These are phyloP conservation scores for Datnioides undecimradiatus DNA, from an alignment of 2,113 vertebrate genomes.

Conservation along the genomic window DNA sequence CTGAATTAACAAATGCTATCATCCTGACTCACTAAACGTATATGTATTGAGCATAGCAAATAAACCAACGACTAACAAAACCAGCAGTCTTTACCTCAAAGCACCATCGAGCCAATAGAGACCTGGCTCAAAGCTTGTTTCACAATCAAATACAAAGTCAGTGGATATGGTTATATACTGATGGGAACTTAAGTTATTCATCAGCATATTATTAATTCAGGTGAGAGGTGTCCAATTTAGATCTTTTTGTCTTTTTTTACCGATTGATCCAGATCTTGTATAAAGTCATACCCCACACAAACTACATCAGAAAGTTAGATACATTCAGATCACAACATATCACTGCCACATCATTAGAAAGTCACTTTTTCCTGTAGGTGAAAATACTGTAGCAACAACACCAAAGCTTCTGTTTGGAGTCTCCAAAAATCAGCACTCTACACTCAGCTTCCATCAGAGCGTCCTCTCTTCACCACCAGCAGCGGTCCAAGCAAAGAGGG, in stretches of 20 bases:
- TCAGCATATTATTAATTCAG: background rate
- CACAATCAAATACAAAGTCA: conserved; percentile 3
- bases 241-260: conserved; percentile 1
- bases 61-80: too few relatives aligned
- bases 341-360: conserved; percentile 62
- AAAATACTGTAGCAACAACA: conserved; percentile 61
- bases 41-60: too few relatives aligned
- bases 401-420: conserved; percentile 37
- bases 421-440: conserved; percentile 41
- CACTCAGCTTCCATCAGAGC: background rate
- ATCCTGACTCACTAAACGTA: too few relatives aligned
- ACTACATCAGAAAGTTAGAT: conserved; percentile 34
- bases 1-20: too few relatives aligned
- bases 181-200: background rate
- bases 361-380: conserved; percentile 42
- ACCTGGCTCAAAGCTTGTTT: conserved; percentile 18
- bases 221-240: background rate
- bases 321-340: conserved; percentile 62
- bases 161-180: background rate
- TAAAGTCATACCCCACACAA: conserved; percentile 20
- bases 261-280: conserved; percentile 23
- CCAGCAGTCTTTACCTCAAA: too few relatives aligned
- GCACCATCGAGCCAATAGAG: too few relatives aligned
- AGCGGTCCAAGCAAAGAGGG: background rate
- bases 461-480: background rate